Evolutionary conservation across 2,888 invertebrate species (phyloP).

Genomic region (Diabrotica balteata): DNA sequence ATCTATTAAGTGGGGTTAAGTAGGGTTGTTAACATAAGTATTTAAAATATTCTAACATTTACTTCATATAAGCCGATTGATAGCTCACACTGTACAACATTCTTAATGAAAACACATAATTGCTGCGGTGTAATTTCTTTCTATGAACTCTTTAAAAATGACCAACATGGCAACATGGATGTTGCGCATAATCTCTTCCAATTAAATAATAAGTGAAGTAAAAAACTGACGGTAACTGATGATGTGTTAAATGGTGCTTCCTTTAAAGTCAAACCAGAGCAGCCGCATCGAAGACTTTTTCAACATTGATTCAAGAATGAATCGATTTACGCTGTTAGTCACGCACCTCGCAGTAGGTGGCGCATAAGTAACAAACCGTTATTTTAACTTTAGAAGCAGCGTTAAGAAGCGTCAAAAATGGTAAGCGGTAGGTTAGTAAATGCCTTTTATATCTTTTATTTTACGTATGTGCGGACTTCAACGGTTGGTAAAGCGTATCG

Average conservation of each 20-base stretch:
- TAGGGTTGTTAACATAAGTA: too few species aligned
- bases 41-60: too few species aligned
- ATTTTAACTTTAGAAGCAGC: slow-evolving; percentile 42
- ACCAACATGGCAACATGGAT: not conserved
- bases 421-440: slow-evolving; percentile 42
- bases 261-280: slow-evolving; percentile 31
- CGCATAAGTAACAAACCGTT: slow-evolving; percentile 37
- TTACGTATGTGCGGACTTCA: slow-evolving; percentile 41
- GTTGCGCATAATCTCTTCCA: not conserved
- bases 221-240: slow-evolving; percentile 34
- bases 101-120: too few species aligned
- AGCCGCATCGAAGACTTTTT: slow-evolving; percentile 33
- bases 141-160: not conserved
- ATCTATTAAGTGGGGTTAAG: too few species aligned
- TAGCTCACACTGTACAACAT: too few species aligned
- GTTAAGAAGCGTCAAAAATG: slow-evolving; percentile 48
- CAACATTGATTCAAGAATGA: slow-evolving; percentile 35
- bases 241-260: slow-evolving; percentile 37
- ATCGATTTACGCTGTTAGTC: slow-evolving; percentile 41
- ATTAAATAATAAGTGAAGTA: slow-evolving; percentile 24
- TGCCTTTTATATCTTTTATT: slow-evolving; percentile 42
- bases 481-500: slow-evolving; percentile 16
- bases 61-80: too few species aligned
- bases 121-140: not conserved
- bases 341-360: slow-evolving; percentile 46